Evolutionary conservation across 2,113 vertebrate genomes (phyloP), one percentile per base, ranked within the genome.

Genomic region (Arothron firmamentum): DNA sequence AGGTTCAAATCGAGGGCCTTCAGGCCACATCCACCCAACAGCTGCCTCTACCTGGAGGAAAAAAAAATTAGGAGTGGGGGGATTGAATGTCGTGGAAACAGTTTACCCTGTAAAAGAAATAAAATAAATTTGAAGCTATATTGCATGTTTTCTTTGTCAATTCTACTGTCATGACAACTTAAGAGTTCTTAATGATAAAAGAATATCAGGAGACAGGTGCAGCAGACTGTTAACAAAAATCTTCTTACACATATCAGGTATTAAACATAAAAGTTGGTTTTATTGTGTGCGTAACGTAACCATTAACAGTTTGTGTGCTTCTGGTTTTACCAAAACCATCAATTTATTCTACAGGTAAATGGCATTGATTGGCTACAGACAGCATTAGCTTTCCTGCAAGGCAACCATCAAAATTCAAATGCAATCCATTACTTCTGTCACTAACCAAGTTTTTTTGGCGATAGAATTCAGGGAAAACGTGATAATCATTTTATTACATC

Each of bases 11-110:
- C 54, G 68, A 71, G 63, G 73, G 69, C 67, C 73, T 55, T 67
- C 59, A 58, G 70, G 78, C 47, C 58, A 75, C 64, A 78, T 63
- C 38, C 71, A 80, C 58, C 14, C n/a, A 59, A 76, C 80, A 85
- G 81, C 80, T 82, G 74, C 64, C 80, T 59, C 58, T 67, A 48
- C 48, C 64, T 10, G 56, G 59, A 51, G 23, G 34, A 59, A 65
- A 79, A 79, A 79, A 52, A 68, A 56, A 58, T 67, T 54, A 66
- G 34, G 34, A 38, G 34, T 11, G 11, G 34, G 11, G 8, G 11
- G 9, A 38, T 38, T 38, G 25, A 28, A 6, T 28, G 25, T 38
- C 11, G 34, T 38, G 34, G 34, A 38, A 38, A 38, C 11, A 38
- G 34, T 38, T 38, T 38, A 38, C 34, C 10, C 8, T 2, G 8